Base-by-base conservation (phyloP, 2,113 vertebrate species). In the Hippocampus mohnikei region DNA sequence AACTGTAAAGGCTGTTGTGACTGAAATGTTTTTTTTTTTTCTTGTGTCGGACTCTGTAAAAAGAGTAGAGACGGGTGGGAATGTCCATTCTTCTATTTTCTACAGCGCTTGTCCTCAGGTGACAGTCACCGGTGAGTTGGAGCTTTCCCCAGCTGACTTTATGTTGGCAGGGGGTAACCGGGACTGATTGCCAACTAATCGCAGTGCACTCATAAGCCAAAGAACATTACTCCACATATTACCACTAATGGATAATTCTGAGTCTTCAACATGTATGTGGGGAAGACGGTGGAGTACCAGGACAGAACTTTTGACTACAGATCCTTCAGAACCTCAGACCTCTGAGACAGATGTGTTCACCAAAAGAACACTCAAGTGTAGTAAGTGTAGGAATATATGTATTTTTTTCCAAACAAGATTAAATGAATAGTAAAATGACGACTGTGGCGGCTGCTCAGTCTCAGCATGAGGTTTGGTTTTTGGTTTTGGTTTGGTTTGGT, bases 381-480 rank as follows among this genome's bases (percentile, higher is more conserved):
- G 5, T 6, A 37, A 37, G 33, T 37, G 33, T 37, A 12, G 10
- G n/a, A 56, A 11, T 56, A 56, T 56, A 8, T 27, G 27, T 27
- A 27, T 44, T 44, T 11, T 44, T 44, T 12, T 12, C 3, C 42
- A 21, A 20, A 53, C 8, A 33, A 60, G 16, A 44, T 9, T 25
- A 8, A 44, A 46, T 27, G n/a, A 46, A 44, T 25, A 59, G 56
- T 29, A 16, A 60, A 60, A 60, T 8, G 15, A 29, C 15, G 27
- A 60, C 1, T 60, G 29, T 60, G 58, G 27, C 27, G 3, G 58
- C 58, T 60, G 58, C 58, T 60, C 12, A 0, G 21, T n/a, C 40
- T 63, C 37, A 40, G 18, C 61, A 63, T 63, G 61, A 66, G 15
- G n/a, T n/a, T n/a, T n/a, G n/a, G n/a, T n/a, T n/a, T n/a, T n/a